These are phyloP conservation scores for Centropus unirufus DNA, from an alignment of 2,113 vertebrate species.

Conservation along the genomic window DNA sequence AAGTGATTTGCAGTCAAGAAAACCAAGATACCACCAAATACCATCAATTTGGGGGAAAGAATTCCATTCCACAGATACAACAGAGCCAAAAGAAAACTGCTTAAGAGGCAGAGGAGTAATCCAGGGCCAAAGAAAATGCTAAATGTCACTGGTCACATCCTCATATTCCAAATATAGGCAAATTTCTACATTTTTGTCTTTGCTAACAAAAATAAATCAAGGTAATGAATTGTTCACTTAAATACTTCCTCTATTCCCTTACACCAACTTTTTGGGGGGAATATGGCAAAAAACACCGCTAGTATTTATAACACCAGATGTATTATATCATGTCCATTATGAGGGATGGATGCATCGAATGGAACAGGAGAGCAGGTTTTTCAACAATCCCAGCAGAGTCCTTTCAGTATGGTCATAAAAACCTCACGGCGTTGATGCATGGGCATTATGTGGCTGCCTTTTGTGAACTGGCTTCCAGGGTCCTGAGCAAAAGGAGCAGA, in stretches of 20 bases:
- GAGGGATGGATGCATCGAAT: neutral
- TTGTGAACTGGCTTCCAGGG: neutral
- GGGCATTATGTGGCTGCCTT: neutral
- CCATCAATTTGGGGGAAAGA: neutral
- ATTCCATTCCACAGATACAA: neutral
- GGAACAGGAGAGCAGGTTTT: neutral
- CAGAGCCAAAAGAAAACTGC: neutral
- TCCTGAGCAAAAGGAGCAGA: neutral
- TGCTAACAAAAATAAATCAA: neutral
- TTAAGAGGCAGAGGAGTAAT: neutral
- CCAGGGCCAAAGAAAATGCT: neutral
- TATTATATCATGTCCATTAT: too few relatives aligned
- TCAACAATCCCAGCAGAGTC: neutral
- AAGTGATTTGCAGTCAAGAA: neutral
- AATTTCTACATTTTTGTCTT: neutral
- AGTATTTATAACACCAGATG: neutral
- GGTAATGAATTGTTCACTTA: neutral
- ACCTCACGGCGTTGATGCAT: neutral
- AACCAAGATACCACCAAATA: neutral
- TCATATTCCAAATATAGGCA: neutral
- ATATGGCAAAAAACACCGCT: neutral
- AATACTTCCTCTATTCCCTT: neutral
- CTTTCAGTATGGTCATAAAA: neutral
- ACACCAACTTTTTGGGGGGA: neutral
- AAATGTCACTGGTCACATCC: too few relatives aligned